Percentiles rank a stretch among this genome's conserved stretches.
phyloP scores from a whole-genome alignment of 2,113 vertebrate genomes.

The Bujurquina vittata region DNA sequence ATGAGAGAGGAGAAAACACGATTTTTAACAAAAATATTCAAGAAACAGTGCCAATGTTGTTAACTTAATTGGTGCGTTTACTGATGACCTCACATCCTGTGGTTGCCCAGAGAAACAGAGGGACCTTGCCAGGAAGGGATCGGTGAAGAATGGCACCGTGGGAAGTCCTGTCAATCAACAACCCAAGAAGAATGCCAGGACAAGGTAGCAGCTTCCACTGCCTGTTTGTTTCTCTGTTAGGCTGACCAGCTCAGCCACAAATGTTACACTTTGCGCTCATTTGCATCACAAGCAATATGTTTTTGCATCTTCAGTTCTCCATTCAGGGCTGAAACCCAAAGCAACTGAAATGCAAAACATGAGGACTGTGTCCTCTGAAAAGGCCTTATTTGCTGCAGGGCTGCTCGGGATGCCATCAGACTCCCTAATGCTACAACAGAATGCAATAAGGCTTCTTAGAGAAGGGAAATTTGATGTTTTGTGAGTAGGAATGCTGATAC shows the following conservation, averaged over 20 bases:
- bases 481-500: conserved; percentile 25
- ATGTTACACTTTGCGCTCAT: conserved; percentile 32
- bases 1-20: background rate
- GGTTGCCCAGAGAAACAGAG: conserved; percentile 93
- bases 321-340: conserved; percentile 1
- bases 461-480: conserved; percentile 1
- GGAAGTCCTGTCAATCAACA: conserved; percentile 98
- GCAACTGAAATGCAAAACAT: conserved; percentile 28
- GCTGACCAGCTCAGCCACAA: conserved; percentile 5
- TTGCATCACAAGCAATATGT: conserved; percentile 18
- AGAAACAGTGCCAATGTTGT: background rate
- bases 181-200: conserved; percentile 98
- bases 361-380: background rate
- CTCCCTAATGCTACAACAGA: conserved; percentile 25
- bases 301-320: background rate
- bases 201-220: conserved; percentile 83
- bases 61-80: conserved; percentile 6
- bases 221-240: conserved; percentile 3
- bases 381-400: conserved; percentile 11
- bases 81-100: conserved; percentile 67
- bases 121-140: conserved; percentile 94
- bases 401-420: background rate
- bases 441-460: conserved; percentile 7
- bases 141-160: conserved; percentile 93
- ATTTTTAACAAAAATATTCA: background rate